phyloP scores from a whole-genome alignment of 2,797 vertebrate species.

The Balearica regulorum region DNA sequence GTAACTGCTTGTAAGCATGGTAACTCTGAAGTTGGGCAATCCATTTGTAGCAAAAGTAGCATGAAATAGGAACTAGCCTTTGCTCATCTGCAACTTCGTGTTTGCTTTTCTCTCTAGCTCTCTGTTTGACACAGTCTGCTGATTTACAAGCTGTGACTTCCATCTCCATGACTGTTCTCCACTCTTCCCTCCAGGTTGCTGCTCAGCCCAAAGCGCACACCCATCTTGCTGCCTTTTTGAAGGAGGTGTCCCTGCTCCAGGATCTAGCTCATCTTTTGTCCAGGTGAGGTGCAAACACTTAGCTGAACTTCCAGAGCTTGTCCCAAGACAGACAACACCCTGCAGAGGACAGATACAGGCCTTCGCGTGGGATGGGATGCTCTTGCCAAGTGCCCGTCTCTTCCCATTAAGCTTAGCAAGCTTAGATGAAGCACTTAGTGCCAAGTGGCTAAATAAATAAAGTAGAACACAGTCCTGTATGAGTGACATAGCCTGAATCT shows the following conservation, averaged over 20 bases:
- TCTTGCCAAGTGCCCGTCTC: background rate
- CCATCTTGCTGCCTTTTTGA: background rate
- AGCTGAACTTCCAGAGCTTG: background rate
- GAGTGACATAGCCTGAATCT: background rate
- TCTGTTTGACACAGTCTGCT: background rate
- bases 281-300: background rate
- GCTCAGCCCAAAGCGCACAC: background rate
- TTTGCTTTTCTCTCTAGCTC: background rate
- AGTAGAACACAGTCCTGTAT: background rate
- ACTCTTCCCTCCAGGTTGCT: background rate
- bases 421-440: background rate
- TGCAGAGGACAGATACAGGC: background rate
- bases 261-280: background rate
- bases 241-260: background rate
- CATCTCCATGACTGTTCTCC: background rate
- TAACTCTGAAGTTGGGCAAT: background rate
- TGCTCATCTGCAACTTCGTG: background rate
- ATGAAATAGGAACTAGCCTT: background rate
- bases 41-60: background rate
- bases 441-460: background rate
- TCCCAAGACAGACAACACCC: background rate
- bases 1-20: background rate
- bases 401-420: background rate
- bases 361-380: background rate
- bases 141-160: background rate